Evolutionary conservation across 2,888 invertebrate genomes (phyloP).

Genomic region (Oeneis ivallda): DNA sequence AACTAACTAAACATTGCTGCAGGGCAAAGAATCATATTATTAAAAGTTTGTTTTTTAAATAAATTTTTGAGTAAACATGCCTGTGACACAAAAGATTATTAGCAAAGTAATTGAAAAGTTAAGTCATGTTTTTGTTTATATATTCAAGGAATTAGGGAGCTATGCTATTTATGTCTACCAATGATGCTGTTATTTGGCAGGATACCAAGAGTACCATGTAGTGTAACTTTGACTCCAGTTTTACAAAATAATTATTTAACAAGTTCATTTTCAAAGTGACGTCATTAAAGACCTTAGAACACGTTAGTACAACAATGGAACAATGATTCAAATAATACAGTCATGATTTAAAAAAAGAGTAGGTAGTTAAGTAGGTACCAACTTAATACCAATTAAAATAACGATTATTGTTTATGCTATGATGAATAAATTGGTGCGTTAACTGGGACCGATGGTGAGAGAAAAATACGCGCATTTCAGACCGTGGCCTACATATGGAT

Average conservation of each 20-base stretch:
- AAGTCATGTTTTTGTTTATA: conserved; percentile 10
- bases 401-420: conserved; percentile 23
- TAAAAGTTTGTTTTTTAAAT: too few species aligned
- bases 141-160: conserved; percentile 19
- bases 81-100: too few species aligned
- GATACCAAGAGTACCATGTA: conserved; percentile 51
- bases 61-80: too few species aligned
- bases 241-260: conserved; percentile 26
- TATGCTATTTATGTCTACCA: conserved; percentile 40
- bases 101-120: background rate
- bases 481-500: conserved; percentile 77
- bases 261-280: conserved; percentile 23
- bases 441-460: conserved; percentile 45
- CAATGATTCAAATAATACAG: conserved; percentile 15
- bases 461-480: conserved; percentile 70
- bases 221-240: conserved; percentile 36
- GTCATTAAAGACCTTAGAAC: conserved; percentile 29
- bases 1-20: too few species aligned
- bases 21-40: too few species aligned
- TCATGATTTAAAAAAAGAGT: conserved; percentile 22
- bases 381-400: conserved; percentile 6
- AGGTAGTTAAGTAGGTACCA: conserved; percentile 10
- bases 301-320: conserved; percentile 25
- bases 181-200: conserved; percentile 48
- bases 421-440: conserved; percentile 25